Base-by-base conservation (phyloP, 2,113 vertebrate genomes). In the Deroptyus accipitrinus region DNA sequence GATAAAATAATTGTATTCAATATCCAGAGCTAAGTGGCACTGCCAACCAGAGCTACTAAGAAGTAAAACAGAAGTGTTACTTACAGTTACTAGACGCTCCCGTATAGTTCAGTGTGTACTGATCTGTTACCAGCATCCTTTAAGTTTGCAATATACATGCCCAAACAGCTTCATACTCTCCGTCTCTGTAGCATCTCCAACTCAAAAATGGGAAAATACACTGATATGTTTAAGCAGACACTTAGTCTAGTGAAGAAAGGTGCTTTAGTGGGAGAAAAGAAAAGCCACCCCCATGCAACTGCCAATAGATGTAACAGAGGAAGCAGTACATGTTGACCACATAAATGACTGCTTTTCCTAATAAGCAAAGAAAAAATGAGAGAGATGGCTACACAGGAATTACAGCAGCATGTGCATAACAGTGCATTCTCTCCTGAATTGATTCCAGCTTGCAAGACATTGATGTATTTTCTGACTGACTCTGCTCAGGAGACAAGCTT, bases 101-200 rank as follows among this genome's bases (percentile, higher is more conserved):
- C 1, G 14, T 14, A 54, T 70, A 95, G 74, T 37, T 96, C 85
- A 95, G 68, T 83, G 72, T 28, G 39, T 46, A 94, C 80, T 95
- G 92, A 95, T 94, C 96, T 85, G 91, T 94, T 68, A 97, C 79
- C 86, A 98, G 95, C 98, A 98, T 98, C 94, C 93, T 98, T 94
- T 63, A 95, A 81, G 39, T 91, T 94, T 92, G 54, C 78, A 91
- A 86, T 49, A 70, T 28, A 86, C 57, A 59, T 41, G 61, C 92
- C 94, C 89, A 78, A 95, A 88, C 31, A 75, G 93, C 80, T 97
- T 95, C 85, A 96, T 89, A 75, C 24, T 75, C 70, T 95, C 77
- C 78, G 92, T 90, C 87, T 81, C 63, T 67, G 54, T 59, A 72
- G 59, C 74, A 94, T 78, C 63, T 95, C 72, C 77, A 72, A 78